These are phyloP conservation scores for Aleadryas rufinucha DNA, from an alignment of 2,113 vertebrate genomes.

Conservation along the genomic window DNA sequence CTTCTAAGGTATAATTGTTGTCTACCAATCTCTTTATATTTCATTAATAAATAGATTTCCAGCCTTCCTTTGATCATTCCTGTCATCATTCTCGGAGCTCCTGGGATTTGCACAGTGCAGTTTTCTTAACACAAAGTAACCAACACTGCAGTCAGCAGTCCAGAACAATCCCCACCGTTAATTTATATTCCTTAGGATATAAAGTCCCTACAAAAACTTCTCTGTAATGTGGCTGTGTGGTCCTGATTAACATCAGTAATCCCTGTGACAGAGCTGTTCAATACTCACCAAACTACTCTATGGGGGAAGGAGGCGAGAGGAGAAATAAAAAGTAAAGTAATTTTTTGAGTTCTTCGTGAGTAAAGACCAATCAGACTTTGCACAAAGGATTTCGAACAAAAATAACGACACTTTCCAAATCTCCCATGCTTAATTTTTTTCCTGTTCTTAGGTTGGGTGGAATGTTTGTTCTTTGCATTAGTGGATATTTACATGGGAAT, in stretches of 20 bases:
- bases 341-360: neutral
- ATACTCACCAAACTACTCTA: neutral
- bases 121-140: constrained; percentile 15
- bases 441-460: neutral
- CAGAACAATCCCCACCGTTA: constrained; percentile 1
- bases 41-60: constrained; percentile 58
- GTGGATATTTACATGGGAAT: neutral
- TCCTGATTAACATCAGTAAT: constrained; percentile 41
- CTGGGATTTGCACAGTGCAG: constrained; percentile 7
- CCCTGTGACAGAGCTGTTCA: neutral
- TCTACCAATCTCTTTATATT: constrained; percentile 35
- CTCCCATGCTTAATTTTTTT: neutral
- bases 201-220: constrained; percentile 2
- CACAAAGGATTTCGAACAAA: neutral
- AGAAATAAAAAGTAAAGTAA: neutral
- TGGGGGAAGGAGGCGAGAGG: neutral
- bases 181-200: constrained; percentile 25
- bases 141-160: constrained; percentile 6
- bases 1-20: constrained; percentile 41
- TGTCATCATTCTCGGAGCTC: neutral
- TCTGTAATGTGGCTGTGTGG: constrained; percentile 1
- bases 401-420: neutral
- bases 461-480: neutral
- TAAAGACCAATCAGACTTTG: neutral
- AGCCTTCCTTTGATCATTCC: constrained; percentile 37